Base-by-base conservation (phyloP, 2,888 invertebrate species). In the Entomobrya multifasciata region DNA sequence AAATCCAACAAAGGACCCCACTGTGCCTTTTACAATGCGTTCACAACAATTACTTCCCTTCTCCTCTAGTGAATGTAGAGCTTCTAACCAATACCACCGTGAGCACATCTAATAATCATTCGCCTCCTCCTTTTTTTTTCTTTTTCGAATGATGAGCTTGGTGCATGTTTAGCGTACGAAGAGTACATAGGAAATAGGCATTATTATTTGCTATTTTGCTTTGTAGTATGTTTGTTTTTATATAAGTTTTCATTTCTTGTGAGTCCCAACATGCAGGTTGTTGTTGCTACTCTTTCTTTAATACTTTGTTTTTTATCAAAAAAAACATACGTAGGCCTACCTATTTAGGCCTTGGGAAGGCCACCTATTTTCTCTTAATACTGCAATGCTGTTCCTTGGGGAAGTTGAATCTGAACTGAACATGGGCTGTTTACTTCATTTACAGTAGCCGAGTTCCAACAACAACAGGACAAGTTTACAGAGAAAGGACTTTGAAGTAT, bases 21-120 rank as follows among this genome's bases (percentile, higher is more conserved):
- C 86, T 86, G 79, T 86, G 86, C 81, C 81, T 81, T 86, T 81
- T 86, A 86, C 86, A 81, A 86, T 86, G 49, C 86, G 67, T 60
- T 81, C 81, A 76, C 86, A 80, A 76, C 86, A 86, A 86, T 86
- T 86, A 77, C 86, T 86, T 86, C 86, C 86, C 36, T 47, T 70
- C 25, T 22, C 52, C 49, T 8, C 36, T 8, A 36, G 36, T 8
- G 8, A 36, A 36, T 36, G 36, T 36, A n/a, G 52, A 15, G 15
- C 52, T n/a, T 52, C n/a, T 11, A n/a, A 17, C 44, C 52, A 30
- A 13, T 30, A 36, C n/a, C 15, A 70, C 30, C 15, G 10, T 20
- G 27, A 30, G 44, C 22, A 44, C 41, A 15, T 11, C 17, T 8
- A 57, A 17, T 65, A 65, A 15, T 13, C 55, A 30, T 20, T n/a